Percentiles rank a stretch among this genome's conserved stretches.
phyloP scores from a whole-genome alignment of 2,113 vertebrate genomes.

The Entomyzon cyanotis region DNA sequence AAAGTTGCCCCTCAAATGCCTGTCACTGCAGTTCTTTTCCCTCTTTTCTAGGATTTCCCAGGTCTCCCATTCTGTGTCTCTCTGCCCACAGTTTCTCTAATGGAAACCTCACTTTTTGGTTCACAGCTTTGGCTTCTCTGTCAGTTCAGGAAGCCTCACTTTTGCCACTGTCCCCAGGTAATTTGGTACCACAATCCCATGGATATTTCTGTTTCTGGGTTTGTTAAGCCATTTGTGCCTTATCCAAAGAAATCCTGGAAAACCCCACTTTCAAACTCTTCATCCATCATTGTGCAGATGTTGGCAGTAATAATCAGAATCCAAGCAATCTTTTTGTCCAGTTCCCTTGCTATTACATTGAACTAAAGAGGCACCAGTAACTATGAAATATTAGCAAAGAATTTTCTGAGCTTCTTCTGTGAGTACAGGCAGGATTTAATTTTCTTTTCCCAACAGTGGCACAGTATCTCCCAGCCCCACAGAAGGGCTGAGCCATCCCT shows the following conservation, averaged over 20 bases:
- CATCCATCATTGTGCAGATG: not conserved
- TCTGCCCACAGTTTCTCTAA: not conserved
- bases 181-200: not conserved
- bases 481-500: not conserved
- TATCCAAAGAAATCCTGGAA: not conserved
- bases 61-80: not conserved
- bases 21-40: rapidly evolving
- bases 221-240: not conserved
- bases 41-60: rapidly evolving
- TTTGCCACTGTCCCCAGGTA: not conserved
- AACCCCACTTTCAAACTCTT: not conserved
- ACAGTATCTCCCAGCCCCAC: not conserved
- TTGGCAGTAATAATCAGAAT: not conserved
- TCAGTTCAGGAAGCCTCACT: rapidly evolving
- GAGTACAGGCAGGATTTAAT: not conserved
- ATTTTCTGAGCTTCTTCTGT: not conserved
- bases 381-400: not conserved
- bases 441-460: not conserved
- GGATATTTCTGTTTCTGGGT: not conserved
- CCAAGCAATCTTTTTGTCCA: not conserved
- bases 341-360: not conserved
- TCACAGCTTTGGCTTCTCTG: not conserved
- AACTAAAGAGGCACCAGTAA: not conserved
- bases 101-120: not conserved
- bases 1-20: not conserved